Evolutionary conservation across 2,888 invertebrate species (phyloP), one percentile per base, ranked within the genome.

Genomic region (Trilocha varians): DNA sequence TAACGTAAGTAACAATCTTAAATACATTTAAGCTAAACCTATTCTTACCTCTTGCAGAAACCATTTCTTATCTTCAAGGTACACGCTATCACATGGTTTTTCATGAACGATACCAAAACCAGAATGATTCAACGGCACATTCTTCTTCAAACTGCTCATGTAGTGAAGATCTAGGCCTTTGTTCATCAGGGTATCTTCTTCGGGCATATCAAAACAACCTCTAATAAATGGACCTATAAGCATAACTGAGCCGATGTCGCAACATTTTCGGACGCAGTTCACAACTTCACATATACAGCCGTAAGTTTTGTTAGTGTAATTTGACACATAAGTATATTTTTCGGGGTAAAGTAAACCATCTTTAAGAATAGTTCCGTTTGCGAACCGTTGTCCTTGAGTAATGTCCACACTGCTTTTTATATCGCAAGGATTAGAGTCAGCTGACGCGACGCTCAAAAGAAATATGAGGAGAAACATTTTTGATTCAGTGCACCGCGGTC

Each of bases 221-320:
- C 32, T 46, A 0, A 36, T n/a, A 2, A 41, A 43, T 39, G 13
- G 34, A 13, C 36, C 53, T 1, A 47, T 37, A 1, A 44, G 36
- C 8, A 53, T 42, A 3, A 68, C 66, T n/a, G 45, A 54, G 0
- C 75, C 77, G 0, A 66, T 8, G 0, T 67, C 65, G 42, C 84
- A 84, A 45, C 84, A 84, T 43, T 84, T 84, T n/a, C 68, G 51
- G 15, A 77, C 60, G 55, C 83, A 83, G 3, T 59, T 52, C 13
- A 49, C 66, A 0, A 61, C n/a, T 42, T 67, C 46, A 47, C 83
- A 83, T 36, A 70, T 43, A 50, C 83, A 83, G 0, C 78, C 82
- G 16, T 65, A 77, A 2, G 47, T 65, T 42, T 46, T 67, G 6
- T 70, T 76, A 34, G 52, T 60, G 3, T 72, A 47, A 15, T 64